Evolutionary conservation across 2,797 vertebrate genomes (phyloP).

Genomic region (Knipowitschia caucasica): DNA sequence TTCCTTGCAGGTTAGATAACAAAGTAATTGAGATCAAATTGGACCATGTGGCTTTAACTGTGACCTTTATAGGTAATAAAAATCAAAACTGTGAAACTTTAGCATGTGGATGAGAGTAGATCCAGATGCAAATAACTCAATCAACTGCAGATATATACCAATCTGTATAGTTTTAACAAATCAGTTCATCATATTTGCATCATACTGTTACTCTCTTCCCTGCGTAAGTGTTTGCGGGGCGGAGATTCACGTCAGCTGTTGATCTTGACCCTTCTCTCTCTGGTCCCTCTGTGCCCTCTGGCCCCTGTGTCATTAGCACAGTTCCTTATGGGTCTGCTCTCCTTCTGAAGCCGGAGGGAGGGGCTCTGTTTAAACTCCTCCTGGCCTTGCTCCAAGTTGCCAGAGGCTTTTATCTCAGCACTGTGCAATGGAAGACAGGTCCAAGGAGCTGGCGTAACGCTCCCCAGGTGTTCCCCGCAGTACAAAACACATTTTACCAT

Average conservation of each 20-base stretch:
- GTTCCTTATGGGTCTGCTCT: conserved; percentile 21
- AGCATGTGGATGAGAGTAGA: background rate
- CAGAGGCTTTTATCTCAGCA: conserved; percentile 54
- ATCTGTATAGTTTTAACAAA: too few species aligned
- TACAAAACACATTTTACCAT: conserved; percentile 60
- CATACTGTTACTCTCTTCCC: background rate
- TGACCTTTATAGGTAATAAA: background rate
- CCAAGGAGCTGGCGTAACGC: conserved; percentile 45
- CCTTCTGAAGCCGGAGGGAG: conserved; percentile 8
- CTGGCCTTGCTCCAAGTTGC: conserved; percentile 54
- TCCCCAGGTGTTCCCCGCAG: conserved; percentile 59
- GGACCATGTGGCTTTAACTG: background rate
- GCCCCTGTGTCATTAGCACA: conserved; percentile 33
- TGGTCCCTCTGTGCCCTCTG: conserved; percentile 35
- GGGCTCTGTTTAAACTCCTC: conserved; percentile 32
- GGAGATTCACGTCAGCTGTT: conserved; percentile 34
- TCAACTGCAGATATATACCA: background rate
- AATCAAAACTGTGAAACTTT: background rate
- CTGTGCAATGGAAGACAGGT: conserved; percentile 46
- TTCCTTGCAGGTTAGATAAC: background rate
- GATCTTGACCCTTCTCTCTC: conserved; percentile 35
- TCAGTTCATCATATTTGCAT: too few species aligned
- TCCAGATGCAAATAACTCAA: background rate
- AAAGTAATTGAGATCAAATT: background rate
- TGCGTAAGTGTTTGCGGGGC: background rate